Evolutionary conservation across 2,888 invertebrate genomes (phyloP).

Genomic region (Catocala sponsa): DNA sequence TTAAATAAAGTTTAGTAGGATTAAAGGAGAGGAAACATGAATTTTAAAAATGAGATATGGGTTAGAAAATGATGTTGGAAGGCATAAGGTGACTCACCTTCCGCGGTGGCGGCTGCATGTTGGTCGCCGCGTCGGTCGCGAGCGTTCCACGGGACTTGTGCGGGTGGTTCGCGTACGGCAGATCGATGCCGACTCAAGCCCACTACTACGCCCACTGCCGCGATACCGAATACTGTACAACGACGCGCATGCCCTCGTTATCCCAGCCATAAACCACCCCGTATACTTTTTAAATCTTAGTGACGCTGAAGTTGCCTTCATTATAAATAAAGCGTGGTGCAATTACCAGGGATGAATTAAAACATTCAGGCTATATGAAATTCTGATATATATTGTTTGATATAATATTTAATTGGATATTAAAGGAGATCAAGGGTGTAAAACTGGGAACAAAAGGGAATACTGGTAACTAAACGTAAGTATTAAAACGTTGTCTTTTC

Average conservation of each 20-base stretch:
- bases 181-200: conserved; percentile 66
- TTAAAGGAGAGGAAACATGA: neutral
- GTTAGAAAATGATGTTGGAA: conserved; percentile 1
- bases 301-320: neutral
- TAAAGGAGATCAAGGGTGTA: too few species aligned
- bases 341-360: too few species aligned
- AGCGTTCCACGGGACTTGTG: conserved; percentile 36
- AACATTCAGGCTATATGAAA: too few species aligned
- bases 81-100: conserved; percentile 89
- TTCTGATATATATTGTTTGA: too few species aligned
- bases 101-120: conserved; percentile 95
- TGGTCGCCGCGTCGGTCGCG: conserved; percentile 41
- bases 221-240: conserved; percentile 52
- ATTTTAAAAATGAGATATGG: neutral
- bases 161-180: conserved; percentile 26
- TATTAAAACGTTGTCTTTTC: too few species aligned
- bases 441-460: too few species aligned
- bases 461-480: too few species aligned
- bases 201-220: conserved; percentile 58
- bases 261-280: conserved; percentile 31
- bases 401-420: too few species aligned
- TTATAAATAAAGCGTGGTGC: neutral
- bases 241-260: conserved; percentile 57
- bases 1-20: conserved; percentile 9
- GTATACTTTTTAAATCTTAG: conserved; percentile 14